Conservation (phyloP, 2,113 vertebrate species). For the Chaetorhynchus papuensis region DNA sequence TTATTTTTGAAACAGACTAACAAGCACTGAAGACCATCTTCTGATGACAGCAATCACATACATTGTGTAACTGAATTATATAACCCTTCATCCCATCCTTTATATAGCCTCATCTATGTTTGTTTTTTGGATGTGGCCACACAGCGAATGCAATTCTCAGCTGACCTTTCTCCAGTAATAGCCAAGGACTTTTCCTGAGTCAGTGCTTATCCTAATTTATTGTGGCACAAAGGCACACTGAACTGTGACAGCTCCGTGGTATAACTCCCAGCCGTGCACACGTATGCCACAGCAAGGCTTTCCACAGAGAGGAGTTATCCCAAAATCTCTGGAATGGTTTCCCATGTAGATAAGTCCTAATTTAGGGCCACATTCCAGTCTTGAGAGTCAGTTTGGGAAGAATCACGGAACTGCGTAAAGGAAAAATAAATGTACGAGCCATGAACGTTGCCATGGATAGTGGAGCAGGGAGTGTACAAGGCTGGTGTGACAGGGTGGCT, state of each 20-base stretch:
- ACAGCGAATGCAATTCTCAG: neutral
- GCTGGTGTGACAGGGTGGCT: neutral
- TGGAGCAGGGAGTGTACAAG: neutral
- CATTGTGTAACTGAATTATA: slow-evolving; percentile 32
- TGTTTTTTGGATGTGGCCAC: neutral
- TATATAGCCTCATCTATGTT: neutral
- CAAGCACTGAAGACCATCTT: neutral
- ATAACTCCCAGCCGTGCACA: neutral
- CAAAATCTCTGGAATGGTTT: neutral
- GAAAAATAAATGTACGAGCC: neutral
- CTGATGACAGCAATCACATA: slow-evolving; percentile 19
- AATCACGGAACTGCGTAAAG: neutral
- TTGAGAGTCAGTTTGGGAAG: neutral
- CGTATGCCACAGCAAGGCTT: neutral
- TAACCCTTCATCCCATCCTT: neutral
- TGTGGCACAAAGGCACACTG: neutral
- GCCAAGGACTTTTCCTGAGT: slow-evolving; percentile 24
- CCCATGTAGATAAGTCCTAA: neutral
- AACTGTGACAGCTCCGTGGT: neutral
- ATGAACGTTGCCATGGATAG: neutral
- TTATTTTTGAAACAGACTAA: slow-evolving; percentile 14
- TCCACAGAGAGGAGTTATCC: neutral
- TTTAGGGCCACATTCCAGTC: neutral
- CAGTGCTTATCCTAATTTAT: slow-evolving; percentile 1
- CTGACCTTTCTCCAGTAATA: slow-evolving; percentile 20